phyloP scores from a whole-genome alignment of 2,888 invertebrate species.

The Leucania comma region DNA sequence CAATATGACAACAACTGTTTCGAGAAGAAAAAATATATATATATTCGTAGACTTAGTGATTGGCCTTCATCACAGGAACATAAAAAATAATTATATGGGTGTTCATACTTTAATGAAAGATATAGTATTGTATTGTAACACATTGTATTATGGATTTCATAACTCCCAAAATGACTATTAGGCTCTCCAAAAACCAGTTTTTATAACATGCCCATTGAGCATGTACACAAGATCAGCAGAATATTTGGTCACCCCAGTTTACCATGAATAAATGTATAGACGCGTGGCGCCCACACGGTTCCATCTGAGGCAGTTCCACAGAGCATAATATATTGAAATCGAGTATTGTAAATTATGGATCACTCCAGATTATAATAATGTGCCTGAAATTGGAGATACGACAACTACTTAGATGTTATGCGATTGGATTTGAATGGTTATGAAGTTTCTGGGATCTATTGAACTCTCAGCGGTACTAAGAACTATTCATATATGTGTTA shows the following conservation, averaged over 20 bases:
- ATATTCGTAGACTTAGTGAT: too few species aligned
- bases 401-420: slow-evolving; percentile 17
- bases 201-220: neutral
- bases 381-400: slow-evolving; percentile 24
- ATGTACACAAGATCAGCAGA: neutral
- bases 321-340: slow-evolving; percentile 63
- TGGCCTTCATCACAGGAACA: too few species aligned
- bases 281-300: slow-evolving; percentile 43
- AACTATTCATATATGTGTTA: too few species aligned
- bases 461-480: neutral
- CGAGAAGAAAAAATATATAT: too few species aligned
- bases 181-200: too few species aligned
- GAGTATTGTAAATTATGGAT: slow-evolving; percentile 59
- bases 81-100: too few species aligned
- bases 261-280: slow-evolving; percentile 63
- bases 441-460: neutral
- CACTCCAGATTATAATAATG: slow-evolving; percentile 41
- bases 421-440: slow-evolving; percentile 5
- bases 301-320: slow-evolving; percentile 27
- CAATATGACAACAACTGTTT: too few species aligned
- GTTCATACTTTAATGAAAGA: too few species aligned
- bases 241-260: slow-evolving; percentile 14
- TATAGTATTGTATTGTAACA: too few species aligned
- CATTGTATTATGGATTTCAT: too few species aligned
- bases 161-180: too few species aligned